Evolutionary conservation across 1,140 invertebrate species (phyloP).

Genomic region (Saccostrea glomerata): DNA sequence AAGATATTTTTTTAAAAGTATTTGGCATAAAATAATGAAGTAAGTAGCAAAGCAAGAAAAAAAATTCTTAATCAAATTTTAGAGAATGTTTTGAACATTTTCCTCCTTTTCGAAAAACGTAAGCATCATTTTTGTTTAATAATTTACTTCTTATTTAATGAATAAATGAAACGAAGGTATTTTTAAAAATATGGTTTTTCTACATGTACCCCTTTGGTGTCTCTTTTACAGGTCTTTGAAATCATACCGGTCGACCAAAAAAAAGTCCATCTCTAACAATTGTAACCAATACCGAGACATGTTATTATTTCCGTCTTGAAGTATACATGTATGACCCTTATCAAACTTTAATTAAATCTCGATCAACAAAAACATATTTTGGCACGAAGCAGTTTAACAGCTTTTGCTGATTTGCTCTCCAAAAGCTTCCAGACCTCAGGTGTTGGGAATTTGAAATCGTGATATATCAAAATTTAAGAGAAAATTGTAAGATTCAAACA

Average conservation of each 20-base stretch:
- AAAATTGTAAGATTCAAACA: neutral
- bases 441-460: neutral
- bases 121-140: too few relatives aligned
- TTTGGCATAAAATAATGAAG: too few relatives aligned
- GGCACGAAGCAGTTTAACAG: slow-evolving; percentile 31
- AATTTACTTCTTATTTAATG: too few relatives aligned
- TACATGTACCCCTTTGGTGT: neutral
- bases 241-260: neutral
- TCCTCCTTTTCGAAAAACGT: too few relatives aligned
- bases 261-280: neutral
- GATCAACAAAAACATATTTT: slow-evolving; percentile 39
- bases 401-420: neutral
- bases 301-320: neutral
- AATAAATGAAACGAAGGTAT: neutral
- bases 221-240: neutral
- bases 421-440: neutral
- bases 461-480: neutral
- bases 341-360: slow-evolving; percentile 53
- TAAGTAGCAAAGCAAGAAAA: too few relatives aligned
- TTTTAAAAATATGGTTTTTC: neutral
- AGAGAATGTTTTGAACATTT: too few relatives aligned
- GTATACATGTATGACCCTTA: neutral
- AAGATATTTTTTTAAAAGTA: too few relatives aligned
- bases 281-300: neutral
- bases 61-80: too few relatives aligned